Evolutionary conservation across 2,113 vertebrate genomes (phyloP).

Genomic region (Gymnorhina tibicen): DNA sequence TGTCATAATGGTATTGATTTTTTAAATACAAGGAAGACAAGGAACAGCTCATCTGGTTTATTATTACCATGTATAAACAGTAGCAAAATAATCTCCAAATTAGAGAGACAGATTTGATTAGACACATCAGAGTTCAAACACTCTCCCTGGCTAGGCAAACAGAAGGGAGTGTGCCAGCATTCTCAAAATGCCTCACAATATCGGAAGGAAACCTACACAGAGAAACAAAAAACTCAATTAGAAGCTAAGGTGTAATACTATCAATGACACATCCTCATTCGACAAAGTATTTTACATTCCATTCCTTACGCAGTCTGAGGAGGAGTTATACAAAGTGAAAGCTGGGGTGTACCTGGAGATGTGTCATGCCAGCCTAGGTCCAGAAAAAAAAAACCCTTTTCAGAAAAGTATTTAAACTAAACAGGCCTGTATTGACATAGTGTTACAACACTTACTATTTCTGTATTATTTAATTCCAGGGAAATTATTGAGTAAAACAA

Average conservation of each 20-base stretch:
- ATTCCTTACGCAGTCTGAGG: background rate
- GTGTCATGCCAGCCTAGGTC: background rate
- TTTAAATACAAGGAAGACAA: background rate
- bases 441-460: background rate
- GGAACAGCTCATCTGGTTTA: background rate
- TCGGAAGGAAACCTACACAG: background rate
- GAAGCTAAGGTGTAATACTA: background rate
- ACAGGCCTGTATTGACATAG: background rate
- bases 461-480: background rate
- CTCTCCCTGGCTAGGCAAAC: background rate
- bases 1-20: background rate
- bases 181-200: background rate
- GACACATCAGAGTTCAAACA: background rate
- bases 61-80: background rate
- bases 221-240: background rate
- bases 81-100: background rate
- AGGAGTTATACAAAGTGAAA: background rate
- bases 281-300: background rate
- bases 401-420: background rate
- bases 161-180: background rate
- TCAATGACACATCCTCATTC: background rate
- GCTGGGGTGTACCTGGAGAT: accelerated
- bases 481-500: background rate
- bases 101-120: background rate
- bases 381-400: background rate